Evolutionary conservation across 1,140 invertebrate genomes (phyloP), one percentile per base, ranked within the genome.

Genomic region (Ceratina calcarata): DNA sequence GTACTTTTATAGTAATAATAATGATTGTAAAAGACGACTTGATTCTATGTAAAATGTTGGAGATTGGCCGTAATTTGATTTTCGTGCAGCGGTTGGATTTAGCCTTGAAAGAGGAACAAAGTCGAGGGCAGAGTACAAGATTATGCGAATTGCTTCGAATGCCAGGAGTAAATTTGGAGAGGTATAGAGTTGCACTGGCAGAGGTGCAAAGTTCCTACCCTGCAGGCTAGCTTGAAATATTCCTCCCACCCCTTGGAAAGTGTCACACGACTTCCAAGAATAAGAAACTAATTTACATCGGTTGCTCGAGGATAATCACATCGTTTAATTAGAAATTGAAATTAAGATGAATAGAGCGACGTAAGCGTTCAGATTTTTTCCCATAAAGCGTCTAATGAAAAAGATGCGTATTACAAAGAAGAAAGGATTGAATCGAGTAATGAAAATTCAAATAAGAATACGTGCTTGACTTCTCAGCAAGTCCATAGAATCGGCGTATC

Each of bases 231-330:
- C 45, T 24, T 18, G 13, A 27, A 70, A 78, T 61, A 61, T 22
- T 62, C 53, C 68, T 49, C 2, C 16, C 16, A 8, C 18, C 27
- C 6, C 51, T 22, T 45, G 37, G 37, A 18, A 78, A 71, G 49
- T 20, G 24, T 18, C 45, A 62, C 37, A 24, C 51, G 71, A 71
- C 49, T 78, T 62, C 3, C 13, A 16, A 61, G 32, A 53, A 71
- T 71, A 78, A 70, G 22, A 37, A 78, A 69, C 45, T 62, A 78
- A 78, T 53, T 71, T 45, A 49, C 70, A 61, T 66, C 4, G 12
- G 51, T 65, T 74, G n/a, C 49, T 15, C 13, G 24, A 20, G 16
- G 8, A 16, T 37, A 61, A 60, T 64, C 8, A 37, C 55, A 37
- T 65, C n/a, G 16, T 51, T 66, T 24, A 65, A 74, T 49, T 49